phyloP scores from a whole-genome alignment of 1,140 invertebrate genomes.

The Liolophura sinensis region DNA sequence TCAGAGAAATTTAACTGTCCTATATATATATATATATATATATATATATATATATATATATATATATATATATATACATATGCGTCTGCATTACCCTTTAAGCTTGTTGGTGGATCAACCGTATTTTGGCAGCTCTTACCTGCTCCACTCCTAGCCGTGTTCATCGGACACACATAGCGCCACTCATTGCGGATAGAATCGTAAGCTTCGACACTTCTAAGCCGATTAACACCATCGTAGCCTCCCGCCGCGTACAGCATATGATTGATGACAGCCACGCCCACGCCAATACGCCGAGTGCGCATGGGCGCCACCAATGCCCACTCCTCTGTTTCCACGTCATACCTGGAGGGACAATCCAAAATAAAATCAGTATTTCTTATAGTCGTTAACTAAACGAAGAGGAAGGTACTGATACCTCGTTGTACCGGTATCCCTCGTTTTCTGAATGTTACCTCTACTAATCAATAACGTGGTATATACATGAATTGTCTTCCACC shows the following conservation, averaged over 20 bases:
- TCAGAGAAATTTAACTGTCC: too few species aligned
- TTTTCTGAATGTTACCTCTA: too few species aligned
- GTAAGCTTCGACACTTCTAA: conserved; percentile 64
- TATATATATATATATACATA: too few species aligned
- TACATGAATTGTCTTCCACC: too few species aligned
- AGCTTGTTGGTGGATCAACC: too few species aligned
- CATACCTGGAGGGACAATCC: conserved; percentile 82
- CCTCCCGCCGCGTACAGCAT: conserved; percentile 63
- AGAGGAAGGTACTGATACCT: too few species aligned
- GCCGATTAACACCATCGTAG: conserved; percentile 61
- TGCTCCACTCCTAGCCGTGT: conserved; percentile 75
- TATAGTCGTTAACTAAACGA: too few species aligned
- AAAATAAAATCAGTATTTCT: conserved; percentile 47
- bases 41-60: too few species aligned
- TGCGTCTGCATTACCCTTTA: too few species aligned
- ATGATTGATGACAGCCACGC: conserved; percentile 45
- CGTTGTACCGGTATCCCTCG: too few species aligned
- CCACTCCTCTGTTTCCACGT: conserved; percentile 84
- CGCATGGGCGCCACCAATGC: conserved; percentile 79
- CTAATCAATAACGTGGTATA: too few species aligned
- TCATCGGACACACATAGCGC: conserved; percentile 65
- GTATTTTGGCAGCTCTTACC: conserved; percentile 58
- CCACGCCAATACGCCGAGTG: conserved; percentile 63
- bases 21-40: too few species aligned
- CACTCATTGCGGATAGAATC: conserved; percentile 69